Evolutionary conservation across 2,113 vertebrate species (phyloP).

Genomic region (Cyanoliseus patagonus): DNA sequence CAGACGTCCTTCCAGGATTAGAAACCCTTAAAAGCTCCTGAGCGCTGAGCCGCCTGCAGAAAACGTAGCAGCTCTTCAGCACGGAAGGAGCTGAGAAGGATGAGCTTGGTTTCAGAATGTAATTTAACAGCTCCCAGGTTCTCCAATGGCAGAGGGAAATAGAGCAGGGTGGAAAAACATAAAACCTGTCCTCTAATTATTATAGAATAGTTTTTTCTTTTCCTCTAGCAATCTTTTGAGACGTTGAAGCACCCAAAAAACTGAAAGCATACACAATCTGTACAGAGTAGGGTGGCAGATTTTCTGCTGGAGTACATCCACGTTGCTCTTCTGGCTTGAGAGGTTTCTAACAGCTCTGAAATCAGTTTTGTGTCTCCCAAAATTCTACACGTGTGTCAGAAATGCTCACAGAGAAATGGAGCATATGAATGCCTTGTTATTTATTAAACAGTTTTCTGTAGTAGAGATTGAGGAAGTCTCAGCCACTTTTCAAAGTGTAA

Average conservation of each 20-base stretch:
- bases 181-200: background rate
- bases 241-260: background rate
- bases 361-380: background rate
- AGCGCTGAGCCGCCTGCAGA: slow-evolving; percentile 21
- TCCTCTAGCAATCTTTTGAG: background rate
- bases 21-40: slow-evolving; percentile 95
- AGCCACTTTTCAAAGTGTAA: background rate
- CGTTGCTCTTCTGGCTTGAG: background rate
- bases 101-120: background rate
- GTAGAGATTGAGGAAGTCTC: background rate
- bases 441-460: background rate
- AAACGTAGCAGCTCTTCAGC: background rate
- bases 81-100: slow-evolving; percentile 54
- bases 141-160: background rate
- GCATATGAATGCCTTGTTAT: background rate
- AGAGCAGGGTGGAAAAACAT: background rate
- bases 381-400: background rate
- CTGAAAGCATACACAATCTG: background rate
- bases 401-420: background rate
- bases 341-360: background rate
- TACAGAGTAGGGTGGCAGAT: background rate
- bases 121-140: background rate
- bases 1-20: slow-evolving; percentile 92
- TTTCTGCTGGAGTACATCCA: background rate
- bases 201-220: background rate